phyloP scores from a whole-genome alignment of 2,888 invertebrate genomes.

The Dorcus hopei region DNA sequence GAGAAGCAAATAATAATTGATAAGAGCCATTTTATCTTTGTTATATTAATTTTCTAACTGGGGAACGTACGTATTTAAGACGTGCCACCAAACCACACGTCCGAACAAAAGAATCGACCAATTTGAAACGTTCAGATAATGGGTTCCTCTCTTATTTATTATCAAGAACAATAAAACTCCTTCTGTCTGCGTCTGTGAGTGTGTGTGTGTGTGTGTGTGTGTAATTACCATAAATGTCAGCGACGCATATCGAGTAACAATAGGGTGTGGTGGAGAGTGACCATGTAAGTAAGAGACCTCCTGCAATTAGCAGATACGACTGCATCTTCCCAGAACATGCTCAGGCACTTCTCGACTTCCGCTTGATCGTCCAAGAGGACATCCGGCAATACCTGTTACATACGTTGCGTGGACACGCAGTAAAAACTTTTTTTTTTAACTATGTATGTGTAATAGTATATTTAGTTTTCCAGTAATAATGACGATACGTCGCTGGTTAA shows the following conservation, averaged over 20 bases:
- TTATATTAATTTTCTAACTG: not conserved
- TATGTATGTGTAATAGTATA: no score
- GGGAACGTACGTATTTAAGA: not conserved
- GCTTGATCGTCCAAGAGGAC: slow-evolving; percentile 27
- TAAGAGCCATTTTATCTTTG: not conserved
- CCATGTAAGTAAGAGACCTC: slow-evolving; percentile 17
- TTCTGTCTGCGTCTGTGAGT: not conserved
- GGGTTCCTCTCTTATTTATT: slow-evolving; percentile 1
- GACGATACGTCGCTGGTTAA: no score
- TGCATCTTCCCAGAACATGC: slow-evolving; percentile 29
- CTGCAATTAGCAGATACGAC: slow-evolving; percentile 29
- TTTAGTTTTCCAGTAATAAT: no score
- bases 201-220: slow-evolving; percentile 1
- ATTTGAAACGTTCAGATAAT: slow-evolving; percentile 1
- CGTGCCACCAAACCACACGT: not conserved
- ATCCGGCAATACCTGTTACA: slow-evolving; percentile 20
- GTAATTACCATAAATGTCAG: slow-evolving; percentile 21
- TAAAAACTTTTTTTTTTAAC: no score
- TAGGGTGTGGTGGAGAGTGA: slow-evolving; percentile 13
- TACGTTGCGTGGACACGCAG: not conserved
- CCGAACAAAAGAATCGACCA: not conserved
- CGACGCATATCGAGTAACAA: slow-evolving; percentile 22
- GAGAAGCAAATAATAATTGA: slow-evolving; percentile 12
- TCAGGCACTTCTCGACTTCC: slow-evolving; percentile 30
- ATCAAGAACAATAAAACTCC: slow-evolving; percentile 14